phyloP scores from a whole-genome alignment of 1,140 invertebrate species.

The Drosophila ficusphila region DNA sequence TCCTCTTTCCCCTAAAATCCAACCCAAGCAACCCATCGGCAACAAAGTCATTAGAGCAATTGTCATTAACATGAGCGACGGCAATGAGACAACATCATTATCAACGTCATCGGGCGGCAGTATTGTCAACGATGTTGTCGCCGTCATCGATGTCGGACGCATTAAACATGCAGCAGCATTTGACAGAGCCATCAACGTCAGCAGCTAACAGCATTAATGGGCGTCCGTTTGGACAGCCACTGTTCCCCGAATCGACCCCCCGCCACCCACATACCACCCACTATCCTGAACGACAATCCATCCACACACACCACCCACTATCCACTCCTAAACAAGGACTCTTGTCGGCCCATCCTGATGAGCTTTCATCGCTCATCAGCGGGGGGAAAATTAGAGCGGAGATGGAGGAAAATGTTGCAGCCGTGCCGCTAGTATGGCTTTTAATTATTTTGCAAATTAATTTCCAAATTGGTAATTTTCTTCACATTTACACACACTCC shows the following conservation, averaged over 20 bases:
- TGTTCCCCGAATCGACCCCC: slow-evolving; percentile 18
- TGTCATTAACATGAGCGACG: slow-evolving; percentile 79
- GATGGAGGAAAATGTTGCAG: background rate
- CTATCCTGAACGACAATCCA: background rate
- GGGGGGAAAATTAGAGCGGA: too few relatives aligned
- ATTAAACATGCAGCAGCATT: slow-evolving; percentile 82
- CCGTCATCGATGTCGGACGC: slow-evolving; percentile 69
- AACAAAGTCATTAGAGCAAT: slow-evolving; percentile 82
- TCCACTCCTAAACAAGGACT: slow-evolving; percentile 17
- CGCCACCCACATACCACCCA: background rate
- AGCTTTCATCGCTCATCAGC: slow-evolving; percentile 56
- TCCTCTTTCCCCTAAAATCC: background rate
- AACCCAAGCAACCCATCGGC: slow-evolving; percentile 21
- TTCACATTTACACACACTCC: slow-evolving; percentile 64
- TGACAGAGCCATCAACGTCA: slow-evolving; percentile 81
- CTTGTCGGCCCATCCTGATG: slow-evolving; percentile 36
- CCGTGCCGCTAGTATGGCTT: slow-evolving; percentile 64
- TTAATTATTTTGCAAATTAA: slow-evolving; percentile 83
- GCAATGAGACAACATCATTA: slow-evolving; percentile 81
- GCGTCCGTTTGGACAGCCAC: slow-evolving; percentile 38
- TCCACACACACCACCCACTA: background rate
- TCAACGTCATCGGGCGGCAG: slow-evolving; percentile 55
- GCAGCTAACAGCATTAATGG: slow-evolving; percentile 80
- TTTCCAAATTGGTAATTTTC: slow-evolving; percentile 82
- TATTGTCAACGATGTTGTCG: slow-evolving; percentile 65